phyloP scores from a whole-genome alignment of 2,888 invertebrate species.

The Leptopilina syphax region DNA sequence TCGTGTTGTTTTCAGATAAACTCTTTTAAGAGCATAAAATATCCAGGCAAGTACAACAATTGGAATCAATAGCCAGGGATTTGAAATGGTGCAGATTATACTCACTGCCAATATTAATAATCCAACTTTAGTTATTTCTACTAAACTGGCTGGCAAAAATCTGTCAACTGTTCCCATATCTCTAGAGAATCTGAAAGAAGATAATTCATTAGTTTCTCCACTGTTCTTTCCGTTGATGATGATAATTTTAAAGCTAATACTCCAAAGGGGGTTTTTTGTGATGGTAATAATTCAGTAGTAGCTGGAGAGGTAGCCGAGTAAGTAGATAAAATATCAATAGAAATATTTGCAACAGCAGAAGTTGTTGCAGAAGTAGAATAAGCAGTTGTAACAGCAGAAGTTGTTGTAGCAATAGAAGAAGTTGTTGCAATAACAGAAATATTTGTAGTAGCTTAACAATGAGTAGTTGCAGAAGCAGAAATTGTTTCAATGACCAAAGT shows the following conservation, averaged over 20 bases:
- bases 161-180: constrained; percentile 87
- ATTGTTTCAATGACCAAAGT: too few species aligned
- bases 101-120: neutral
- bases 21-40: constrained; percentile 85
- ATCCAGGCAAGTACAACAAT: constrained; percentile 83
- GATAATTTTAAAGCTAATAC: too few species aligned
- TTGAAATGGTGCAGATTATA: constrained; percentile 85
- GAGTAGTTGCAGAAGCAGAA: too few species aligned
- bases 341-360: neutral
- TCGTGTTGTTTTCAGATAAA: constrained; percentile 88
- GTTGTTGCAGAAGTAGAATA: too few species aligned
- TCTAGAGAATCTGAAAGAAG: constrained; percentile 84
- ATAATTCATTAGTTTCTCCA: neutral
- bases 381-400: too few species aligned
- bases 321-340: neutral
- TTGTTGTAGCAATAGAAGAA: too few species aligned
- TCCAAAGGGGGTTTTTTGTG: neutral
- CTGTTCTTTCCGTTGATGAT: neutral
- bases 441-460: too few species aligned
- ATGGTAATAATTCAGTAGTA: too few species aligned
- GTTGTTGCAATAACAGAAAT: too few species aligned
- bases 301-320: too few species aligned
- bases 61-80: constrained; percentile 85
- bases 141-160: constrained; percentile 76
- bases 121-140: neutral